Percentiles rank a stretch among this genome's conserved stretches.
phyloP scores from a whole-genome alignment of 2,888 invertebrate species.

The Habrosyne pyritoides region DNA sequence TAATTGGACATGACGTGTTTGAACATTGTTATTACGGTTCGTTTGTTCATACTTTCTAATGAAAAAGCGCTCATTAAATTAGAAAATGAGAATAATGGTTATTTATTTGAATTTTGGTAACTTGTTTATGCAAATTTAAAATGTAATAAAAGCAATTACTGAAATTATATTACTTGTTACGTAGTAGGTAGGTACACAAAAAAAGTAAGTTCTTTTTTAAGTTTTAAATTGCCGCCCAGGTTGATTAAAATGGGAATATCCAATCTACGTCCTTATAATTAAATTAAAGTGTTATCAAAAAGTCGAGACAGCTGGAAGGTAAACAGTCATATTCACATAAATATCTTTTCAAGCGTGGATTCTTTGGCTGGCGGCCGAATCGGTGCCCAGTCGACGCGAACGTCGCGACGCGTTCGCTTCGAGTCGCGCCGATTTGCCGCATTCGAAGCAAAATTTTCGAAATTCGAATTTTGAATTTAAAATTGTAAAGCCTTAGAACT shows the following conservation, averaged over 20 bases:
- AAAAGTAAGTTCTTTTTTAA: too few species aligned
- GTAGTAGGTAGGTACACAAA: too few species aligned
- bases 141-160: too few species aligned
- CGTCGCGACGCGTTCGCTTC: constrained; percentile 66
- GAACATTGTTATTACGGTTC: neutral
- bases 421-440: constrained; percentile 50
- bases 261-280: constrained; percentile 15
- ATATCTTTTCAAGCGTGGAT: constrained; percentile 76
- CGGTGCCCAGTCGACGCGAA: constrained; percentile 70
- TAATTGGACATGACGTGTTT: constrained; percentile 7
- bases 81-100: neutral
- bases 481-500: constrained; percentile 1
- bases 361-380: constrained; percentile 77
- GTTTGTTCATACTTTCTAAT: neutral
- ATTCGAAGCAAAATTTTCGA: constrained; percentile 46
- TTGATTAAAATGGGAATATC: neutral
- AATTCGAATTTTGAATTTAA: constrained; percentile 38
- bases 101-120: too few species aligned
- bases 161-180: too few species aligned
- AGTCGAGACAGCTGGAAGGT: constrained; percentile 35
- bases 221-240: neutral
- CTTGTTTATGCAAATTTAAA: too few species aligned
- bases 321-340: constrained; percentile 73
- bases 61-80: neutral
- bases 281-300: constrained; percentile 30